These are phyloP conservation scores for Drosophila mauritiana DNA, from an alignment of 1,140 invertebrate genomes.

Conservation along the genomic window DNA sequence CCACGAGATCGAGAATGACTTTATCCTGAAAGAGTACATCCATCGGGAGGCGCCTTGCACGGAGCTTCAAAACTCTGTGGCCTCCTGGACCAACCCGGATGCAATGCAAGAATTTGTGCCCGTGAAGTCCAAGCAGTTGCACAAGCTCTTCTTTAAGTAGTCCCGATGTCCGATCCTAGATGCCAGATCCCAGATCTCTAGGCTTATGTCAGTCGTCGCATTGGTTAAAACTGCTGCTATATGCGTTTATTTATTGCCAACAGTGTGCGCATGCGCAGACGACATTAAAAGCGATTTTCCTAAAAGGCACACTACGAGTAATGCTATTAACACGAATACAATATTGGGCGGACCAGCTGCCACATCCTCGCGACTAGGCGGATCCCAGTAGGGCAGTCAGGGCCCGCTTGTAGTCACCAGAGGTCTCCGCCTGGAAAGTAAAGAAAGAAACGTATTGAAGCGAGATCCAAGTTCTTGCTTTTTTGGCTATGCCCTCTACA, in stretches of 20 bases:
- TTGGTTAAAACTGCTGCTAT: conserved; percentile 27
- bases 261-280: conserved; percentile 56
- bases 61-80: conserved; percentile 83
- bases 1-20: conserved; percentile 91
- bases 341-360: conserved; percentile 6
- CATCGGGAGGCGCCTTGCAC: conserved; percentile 88
- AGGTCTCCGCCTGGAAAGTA: conserved; percentile 88
- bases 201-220: background rate
- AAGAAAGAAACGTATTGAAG: background rate
- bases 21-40: conserved; percentile 91
- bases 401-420: conserved; percentile 90
- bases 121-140: conserved; percentile 81
- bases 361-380: conserved; percentile 44
- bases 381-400: conserved; percentile 87
- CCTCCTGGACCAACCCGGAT: conserved; percentile 86
- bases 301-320: conserved; percentile 61
- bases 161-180: background rate
- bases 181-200: background rate
- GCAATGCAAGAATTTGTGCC: conserved; percentile 86
- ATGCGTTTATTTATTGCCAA: conserved; percentile 56
- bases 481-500: conserved; percentile 5
- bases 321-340: conserved; percentile 33
- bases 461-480: background rate
- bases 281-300: conserved; percentile 51
- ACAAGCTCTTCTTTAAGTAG: conserved; percentile 85